phyloP scores from a whole-genome alignment of 1,140 invertebrate genomes.

The Drosophila novamexicana region DNA sequence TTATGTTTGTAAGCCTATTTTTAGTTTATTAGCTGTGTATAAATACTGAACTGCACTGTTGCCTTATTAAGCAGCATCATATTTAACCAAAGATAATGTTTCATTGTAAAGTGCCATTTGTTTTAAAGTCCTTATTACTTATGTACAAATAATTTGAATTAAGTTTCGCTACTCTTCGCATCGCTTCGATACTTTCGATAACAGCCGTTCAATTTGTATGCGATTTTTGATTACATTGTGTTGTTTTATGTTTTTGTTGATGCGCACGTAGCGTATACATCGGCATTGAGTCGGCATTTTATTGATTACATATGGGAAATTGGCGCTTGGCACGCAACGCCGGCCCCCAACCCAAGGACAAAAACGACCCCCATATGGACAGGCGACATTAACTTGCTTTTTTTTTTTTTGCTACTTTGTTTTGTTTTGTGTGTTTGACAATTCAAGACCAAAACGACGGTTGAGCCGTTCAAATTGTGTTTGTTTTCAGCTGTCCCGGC shows the following conservation, averaged over 20 bases:
- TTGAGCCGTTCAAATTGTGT: slow-evolving; percentile 24
- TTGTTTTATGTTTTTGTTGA: slow-evolving; percentile 26
- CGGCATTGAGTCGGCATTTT: slow-evolving; percentile 50
- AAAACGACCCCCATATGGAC: slow-evolving; percentile 50
- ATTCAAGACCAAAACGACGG: slow-evolving; percentile 52
- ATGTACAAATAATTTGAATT: no score
- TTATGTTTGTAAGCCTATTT: no score
- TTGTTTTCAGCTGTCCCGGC: slow-evolving; percentile 32
- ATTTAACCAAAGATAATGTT: no score
- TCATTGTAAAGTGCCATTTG: no score
- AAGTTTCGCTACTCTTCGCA: neutral
- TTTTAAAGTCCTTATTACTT: no score
- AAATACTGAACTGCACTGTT: no score
- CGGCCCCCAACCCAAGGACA: slow-evolving; percentile 76
- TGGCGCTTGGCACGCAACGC: slow-evolving; percentile 53
- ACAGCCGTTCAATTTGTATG: slow-evolving; percentile 24
- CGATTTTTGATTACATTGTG: slow-evolving; percentile 25
- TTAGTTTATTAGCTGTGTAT: no score
- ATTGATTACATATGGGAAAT: slow-evolving; percentile 57
- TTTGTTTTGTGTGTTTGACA: slow-evolving; percentile 23
- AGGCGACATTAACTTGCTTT: slow-evolving; percentile 50
- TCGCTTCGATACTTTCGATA: slow-evolving; percentile 26
- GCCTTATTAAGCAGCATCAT: no score
- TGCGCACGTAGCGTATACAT: slow-evolving; percentile 8
- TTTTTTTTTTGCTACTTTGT: slow-evolving; percentile 4